Conservation (phyloP, 2,888 invertebrate genomes). For the Leptinotarsa haldemani region DNA sequence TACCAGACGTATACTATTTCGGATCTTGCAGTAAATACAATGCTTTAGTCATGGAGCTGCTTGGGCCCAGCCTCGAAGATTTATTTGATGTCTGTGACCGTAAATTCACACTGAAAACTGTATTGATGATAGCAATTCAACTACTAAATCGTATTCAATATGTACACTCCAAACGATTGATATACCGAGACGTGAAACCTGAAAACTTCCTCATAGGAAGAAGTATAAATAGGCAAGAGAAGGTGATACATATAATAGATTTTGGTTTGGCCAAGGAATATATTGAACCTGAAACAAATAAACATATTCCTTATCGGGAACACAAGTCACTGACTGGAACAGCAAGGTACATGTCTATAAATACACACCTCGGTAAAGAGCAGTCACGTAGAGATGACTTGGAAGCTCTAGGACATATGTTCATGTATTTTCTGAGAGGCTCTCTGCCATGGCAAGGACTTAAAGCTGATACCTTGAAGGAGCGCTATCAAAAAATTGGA, state of each 20-base stretch:
- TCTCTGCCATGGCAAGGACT: slow-evolving; percentile 99
- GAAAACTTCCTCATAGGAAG: slow-evolving; percentile 99
- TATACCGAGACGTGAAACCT: slow-evolving; percentile 99
- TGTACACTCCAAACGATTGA: slow-evolving; percentile 98
- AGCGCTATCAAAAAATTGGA: slow-evolving; percentile 99
- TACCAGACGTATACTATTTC: slow-evolving; percentile 79
- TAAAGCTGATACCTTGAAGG: slow-evolving; percentile 99
- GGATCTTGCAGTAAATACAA: slow-evolving; percentile 80
- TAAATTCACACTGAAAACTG: slow-evolving; percentile 68
- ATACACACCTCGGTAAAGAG: slow-evolving; percentile 99
- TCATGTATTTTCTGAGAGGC: slow-evolving; percentile 99
- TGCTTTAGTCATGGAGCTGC: slow-evolving; percentile 78
- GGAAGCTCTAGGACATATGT: slow-evolving; percentile 99
- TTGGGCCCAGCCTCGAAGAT: slow-evolving; percentile 79
- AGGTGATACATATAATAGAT: slow-evolving; percentile 99
- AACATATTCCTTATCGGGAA: slow-evolving; percentile 99
- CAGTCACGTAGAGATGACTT: slow-evolving; percentile 99
- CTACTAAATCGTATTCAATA: slow-evolving; percentile 96
- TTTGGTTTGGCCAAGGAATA: slow-evolving; percentile 67
- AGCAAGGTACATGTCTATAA: slow-evolving; percentile 99
- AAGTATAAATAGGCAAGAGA: slow-evolving; percentile 95
- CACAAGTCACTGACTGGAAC: slow-evolving; percentile 99
- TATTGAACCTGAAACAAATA: slow-evolving; percentile 99
- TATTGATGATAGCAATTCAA: slow-evolving; percentile 76
- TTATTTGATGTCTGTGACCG: slow-evolving; percentile 78